phyloP scores from a whole-genome alignment of 92 coral and sea anemone species.

The Actinostola sp. region DNA sequence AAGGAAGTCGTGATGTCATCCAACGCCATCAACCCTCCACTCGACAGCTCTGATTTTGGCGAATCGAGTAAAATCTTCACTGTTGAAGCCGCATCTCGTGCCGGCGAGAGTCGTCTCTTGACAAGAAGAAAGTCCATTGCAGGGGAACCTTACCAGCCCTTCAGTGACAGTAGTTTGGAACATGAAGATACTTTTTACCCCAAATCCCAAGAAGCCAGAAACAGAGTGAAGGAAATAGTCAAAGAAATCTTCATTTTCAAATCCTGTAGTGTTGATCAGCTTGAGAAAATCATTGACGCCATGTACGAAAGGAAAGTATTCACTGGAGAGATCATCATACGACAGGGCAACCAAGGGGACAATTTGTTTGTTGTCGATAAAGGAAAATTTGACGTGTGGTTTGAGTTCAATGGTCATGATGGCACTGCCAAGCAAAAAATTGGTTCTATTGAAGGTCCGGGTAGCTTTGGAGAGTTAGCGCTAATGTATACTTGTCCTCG shows the following conservation, averaged over 20 bases:
- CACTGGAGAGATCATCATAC: conserved; percentile 36
- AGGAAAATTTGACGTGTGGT: conserved; percentile 52
- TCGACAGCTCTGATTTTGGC: background rate
- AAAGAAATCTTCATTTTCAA: conserved; percentile 57
- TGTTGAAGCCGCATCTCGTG: background rate
- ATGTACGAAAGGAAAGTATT: conserved; percentile 59
- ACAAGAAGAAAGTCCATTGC: conserved; percentile 53
- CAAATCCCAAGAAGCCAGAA: conserved; percentile 43
- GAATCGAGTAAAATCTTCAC: background rate
- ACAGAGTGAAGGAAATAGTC: conserved; percentile 37
- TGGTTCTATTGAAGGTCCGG: conserved; percentile 41
- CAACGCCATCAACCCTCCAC: background rate
- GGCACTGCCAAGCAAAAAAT: conserved; percentile 14
- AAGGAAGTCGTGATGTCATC: conserved; percentile 16
- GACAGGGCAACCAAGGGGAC: conserved; percentile 59
- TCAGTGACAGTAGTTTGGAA: background rate
- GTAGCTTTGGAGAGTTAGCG: conserved; percentile 61
- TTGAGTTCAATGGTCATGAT: conserved; percentile 23
- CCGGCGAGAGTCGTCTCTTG: conserved; percentile 17
- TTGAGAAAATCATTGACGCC: conserved; percentile 38
- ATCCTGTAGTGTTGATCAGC: conserved; percentile 52
- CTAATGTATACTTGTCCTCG: conserved; percentile 67
- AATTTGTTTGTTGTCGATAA: conserved; percentile 60
- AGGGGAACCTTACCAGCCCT: conserved; percentile 43
- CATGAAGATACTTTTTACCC: conserved; percentile 18